Base-by-base conservation (phyloP, 1,140 invertebrate genomes). In the Tribolium castaneum region DNA sequence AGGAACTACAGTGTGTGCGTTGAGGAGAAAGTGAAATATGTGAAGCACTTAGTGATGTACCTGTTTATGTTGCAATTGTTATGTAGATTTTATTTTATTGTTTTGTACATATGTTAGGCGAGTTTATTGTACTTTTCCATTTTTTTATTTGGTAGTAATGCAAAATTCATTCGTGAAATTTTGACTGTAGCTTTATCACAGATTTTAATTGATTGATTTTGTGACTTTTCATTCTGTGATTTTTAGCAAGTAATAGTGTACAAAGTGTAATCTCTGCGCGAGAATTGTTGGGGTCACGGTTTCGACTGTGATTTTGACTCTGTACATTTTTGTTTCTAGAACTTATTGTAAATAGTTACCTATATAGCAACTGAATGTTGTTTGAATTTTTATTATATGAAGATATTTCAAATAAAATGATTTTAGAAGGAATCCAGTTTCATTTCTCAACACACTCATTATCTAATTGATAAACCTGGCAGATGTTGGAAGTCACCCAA, bases 51-150 rank as follows among this genome's bases (percentile, higher is more conserved):
- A 78, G 79, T 76, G 73, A 81, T 74, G 83, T 85, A 85, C 84
- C 84, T 85, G 84, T 85, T 81, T 85, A 84, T 82, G 84, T 85
- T 85, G 84, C 84, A 85, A 85, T 85, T 83, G 83, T 83, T 84
- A 76, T 83, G 75, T 83, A 84, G 83, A 84, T 82, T 83, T 84
- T 84, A 83, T 83, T 82, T 84, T 80, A 83, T 83, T 84, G 83
- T 85, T 85, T 83, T 82, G 80, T 84, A 78, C 30, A 80, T 80
- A 80, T 51, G 56, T 72, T 81, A 81, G 82, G 80, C 82, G 82
- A 80, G 80, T 82, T 75, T 71, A 80, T 54, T 79, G 30, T 62
- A 66, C 25, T 59, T 66, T 75, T 59, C 51, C 34, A 19, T 30
- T 75, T 76, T 52, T 70, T 76, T 34, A 70, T 70, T 76, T 70